These are phyloP conservation scores for Rhagoletis zephyria DNA, from an alignment of 1,140 invertebrate genomes.

Conservation along the genomic window DNA sequence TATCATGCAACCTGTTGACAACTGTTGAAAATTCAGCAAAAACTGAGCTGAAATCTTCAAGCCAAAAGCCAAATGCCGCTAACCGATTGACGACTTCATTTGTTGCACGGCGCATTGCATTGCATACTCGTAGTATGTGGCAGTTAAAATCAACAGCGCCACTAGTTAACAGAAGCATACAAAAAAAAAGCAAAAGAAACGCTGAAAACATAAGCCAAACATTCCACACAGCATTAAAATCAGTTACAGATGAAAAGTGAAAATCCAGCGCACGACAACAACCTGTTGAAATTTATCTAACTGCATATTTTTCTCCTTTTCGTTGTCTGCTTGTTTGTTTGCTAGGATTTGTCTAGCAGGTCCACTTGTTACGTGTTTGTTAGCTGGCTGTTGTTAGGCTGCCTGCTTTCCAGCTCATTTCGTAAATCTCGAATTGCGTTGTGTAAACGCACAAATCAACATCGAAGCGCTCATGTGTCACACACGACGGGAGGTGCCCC, in stretches of 20 bases:
- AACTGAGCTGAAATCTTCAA: neutral
- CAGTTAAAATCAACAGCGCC: neutral
- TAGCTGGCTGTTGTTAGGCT: neutral
- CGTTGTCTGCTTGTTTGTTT: neutral
- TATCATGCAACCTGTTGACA: neutral
- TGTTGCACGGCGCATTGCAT: neutral
- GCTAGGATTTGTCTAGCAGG: neutral
- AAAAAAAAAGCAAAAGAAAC: neutral
- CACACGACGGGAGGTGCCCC: constrained; percentile 22
- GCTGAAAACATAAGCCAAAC: neutral
- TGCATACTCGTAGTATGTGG: neutral
- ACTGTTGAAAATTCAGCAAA: neutral
- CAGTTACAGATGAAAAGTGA: constrained; percentile 24
- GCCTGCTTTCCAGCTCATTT: neutral
- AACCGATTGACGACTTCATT: constrained; percentile 31
- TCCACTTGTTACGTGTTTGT: neutral
- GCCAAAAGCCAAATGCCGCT: neutral
- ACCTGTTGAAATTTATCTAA: constrained; percentile 37
- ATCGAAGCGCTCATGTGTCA: neutral
- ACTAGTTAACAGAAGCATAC: neutral
- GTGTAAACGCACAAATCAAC: constrained; percentile 45
- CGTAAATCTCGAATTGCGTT: constrained; percentile 21
- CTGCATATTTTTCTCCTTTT: neutral
- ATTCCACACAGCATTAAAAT: neutral
- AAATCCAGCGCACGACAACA: constrained; percentile 41